Evolutionary conservation across 2,888 invertebrate genomes (phyloP).

Genomic region (Entomobrya multifasciata): DNA sequence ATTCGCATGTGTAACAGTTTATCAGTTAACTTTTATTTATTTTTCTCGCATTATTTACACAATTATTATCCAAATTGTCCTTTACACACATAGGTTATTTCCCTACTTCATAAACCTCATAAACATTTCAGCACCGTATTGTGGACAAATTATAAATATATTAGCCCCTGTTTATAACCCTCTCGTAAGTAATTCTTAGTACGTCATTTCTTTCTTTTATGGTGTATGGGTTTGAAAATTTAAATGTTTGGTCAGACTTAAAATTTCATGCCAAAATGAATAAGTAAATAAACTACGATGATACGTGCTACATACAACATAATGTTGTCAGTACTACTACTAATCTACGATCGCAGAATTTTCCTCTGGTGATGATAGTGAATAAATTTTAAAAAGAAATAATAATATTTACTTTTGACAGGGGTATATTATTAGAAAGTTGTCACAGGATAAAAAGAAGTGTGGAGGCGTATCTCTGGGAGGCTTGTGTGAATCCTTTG

Average conservation of each 20-base stretch:
- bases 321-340: neutral
- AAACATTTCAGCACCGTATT: slow-evolving; percentile 38
- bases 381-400: neutral
- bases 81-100: neutral
- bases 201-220: neutral
- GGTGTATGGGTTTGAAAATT: neutral
- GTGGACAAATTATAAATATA: slow-evolving; percentile 20
- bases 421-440: slow-evolving; percentile 49
- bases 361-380: neutral
- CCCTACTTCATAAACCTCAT: neutral
- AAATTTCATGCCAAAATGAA: slow-evolving; percentile 27
- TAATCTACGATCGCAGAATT: neutral
- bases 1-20: no score
- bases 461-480: neutral
- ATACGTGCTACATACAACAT: no score
- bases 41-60: no score
- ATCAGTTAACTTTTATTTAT: neutral
- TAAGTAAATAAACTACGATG: slow-evolving; percentile 24
- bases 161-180: neutral
- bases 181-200: neutral
- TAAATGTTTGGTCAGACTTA: slow-evolving; percentile 15
- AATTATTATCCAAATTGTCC: no score
- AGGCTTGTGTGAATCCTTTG: slow-evolving; percentile 20
- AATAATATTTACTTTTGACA: neutral
- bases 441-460: slow-evolving; percentile 18